Evolutionary conservation across 2,113 vertebrate species (phyloP), one percentile per base, ranked within the genome.

Genomic region (Puffinus mauretanicus): DNA sequence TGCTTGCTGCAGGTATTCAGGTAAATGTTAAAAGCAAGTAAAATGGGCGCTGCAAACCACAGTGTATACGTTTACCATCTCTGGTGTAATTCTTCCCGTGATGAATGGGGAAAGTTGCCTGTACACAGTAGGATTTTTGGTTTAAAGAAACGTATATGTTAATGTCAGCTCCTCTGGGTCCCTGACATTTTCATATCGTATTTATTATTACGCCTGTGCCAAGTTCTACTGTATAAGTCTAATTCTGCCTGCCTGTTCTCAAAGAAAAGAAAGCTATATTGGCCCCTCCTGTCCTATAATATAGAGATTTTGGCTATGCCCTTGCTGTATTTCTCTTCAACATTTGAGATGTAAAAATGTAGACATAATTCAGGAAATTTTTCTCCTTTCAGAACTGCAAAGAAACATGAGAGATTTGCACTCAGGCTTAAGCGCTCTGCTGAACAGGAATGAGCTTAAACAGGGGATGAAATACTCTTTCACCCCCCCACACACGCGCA

Each of bases 151-250:
- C 0, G 4, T 67, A 82, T 89, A 44, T 7, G 8, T 94, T 94
- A 80, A 90, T 88, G 78, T 94, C 73, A 94, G 86, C 49, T 73
- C 58, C 89, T 94, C 70, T 72, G 89, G 40, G 89, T 91, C 70
- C 29, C 71, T 94, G 78, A 92, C 84, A 78, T 90, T 95, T 95
- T 94, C 81, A 82, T 93, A 71, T 91, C 5, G 3, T 87, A 85
- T 94, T 97, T 95, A 90, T 95, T 94, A 75, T 94, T 90, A 90
- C 0, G 20, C 34, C 44, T 90, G 29, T 91, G 89, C 94, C 95
- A 96, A 90, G 70, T 95, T 96, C 94, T 97, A 90, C 94, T 94
- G 82, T 86, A 2, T 16, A 77, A 95, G 65, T 69, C 73, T 95
- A 88, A 80, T 88, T 93, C 75, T 94, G 87, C 79, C 54, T 89